Evolutionary conservation across 2,888 invertebrate species (phyloP).

Genomic region (Pyrocoelia pectoralis): DNA sequence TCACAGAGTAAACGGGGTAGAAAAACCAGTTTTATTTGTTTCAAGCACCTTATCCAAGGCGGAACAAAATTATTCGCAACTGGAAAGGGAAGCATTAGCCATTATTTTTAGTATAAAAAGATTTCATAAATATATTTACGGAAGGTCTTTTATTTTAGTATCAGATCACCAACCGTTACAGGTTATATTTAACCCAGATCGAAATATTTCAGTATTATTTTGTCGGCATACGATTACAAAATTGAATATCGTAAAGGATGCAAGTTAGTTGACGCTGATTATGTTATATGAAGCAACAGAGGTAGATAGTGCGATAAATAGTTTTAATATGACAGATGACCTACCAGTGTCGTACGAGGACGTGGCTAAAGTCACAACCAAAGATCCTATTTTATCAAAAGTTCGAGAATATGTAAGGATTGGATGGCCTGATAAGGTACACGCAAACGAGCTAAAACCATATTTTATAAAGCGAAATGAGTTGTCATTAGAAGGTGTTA

Average conservation of each 20-base stretch:
- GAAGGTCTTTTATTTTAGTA: constrained; percentile 3
- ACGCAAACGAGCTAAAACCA: not conserved
- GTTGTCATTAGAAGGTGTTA: not conserved
- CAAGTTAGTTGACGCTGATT: not conserved
- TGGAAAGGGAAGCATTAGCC: not conserved
- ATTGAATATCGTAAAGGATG: not conserved
- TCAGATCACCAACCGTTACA: not conserved
- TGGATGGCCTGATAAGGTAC: not conserved
- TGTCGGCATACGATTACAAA: not conserved
- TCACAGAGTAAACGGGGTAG: not conserved
- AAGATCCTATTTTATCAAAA: not conserved
- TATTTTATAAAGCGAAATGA: not conserved
- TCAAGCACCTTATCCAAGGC: constrained; percentile 1
- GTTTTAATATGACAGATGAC: not conserved
- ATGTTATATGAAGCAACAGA: not conserved
- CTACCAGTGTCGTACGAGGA: not conserved
- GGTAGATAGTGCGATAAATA: not conserved
- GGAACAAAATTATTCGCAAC: constrained; percentile 5
- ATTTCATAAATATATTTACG: constrained; percentile 4
- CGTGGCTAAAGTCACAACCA: not conserved
- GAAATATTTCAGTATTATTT: constrained; percentile 9
- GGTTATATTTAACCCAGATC: not conserved
- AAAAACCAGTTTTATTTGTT: not conserved
- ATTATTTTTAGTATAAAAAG: not conserved
- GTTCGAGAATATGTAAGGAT: not conserved